Percentiles rank a stretch among this genome's conserved stretches.
phyloP scores from a whole-genome alignment of 2,797 vertebrate genomes.

The Myotis pilosus region DNA sequence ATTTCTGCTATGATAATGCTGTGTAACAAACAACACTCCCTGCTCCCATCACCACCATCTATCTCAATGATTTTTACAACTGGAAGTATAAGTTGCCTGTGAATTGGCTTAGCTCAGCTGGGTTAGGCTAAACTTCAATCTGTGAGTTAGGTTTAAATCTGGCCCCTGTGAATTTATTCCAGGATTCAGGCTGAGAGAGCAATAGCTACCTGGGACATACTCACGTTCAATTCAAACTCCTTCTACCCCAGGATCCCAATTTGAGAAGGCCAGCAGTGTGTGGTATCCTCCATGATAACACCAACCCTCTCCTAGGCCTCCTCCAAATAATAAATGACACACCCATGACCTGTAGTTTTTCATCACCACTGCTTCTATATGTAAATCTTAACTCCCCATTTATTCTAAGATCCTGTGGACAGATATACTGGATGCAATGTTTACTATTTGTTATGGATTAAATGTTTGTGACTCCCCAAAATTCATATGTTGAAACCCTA shows the following conservation, averaged over 20 bases:
- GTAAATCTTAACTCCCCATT: not conserved
- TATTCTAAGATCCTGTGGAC: not conserved
- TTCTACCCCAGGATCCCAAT: not conserved
- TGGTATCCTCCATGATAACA: not conserved
- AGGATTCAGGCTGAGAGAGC: not conserved
- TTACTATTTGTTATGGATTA: not conserved
- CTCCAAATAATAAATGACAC: not conserved
- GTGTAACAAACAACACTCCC: not conserved
- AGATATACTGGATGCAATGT: not conserved
- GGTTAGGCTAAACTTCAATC: not conserved
- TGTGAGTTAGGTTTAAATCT: not conserved
- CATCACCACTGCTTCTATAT: not conserved
- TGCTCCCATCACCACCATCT: not conserved
- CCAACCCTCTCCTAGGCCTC: not conserved
- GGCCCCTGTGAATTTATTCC: not conserved
- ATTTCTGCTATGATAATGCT: constrained; percentile 9
- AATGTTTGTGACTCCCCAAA: not conserved
- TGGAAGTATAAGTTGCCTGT: not conserved
- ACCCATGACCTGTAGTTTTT: not conserved
- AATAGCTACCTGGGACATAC: not conserved
- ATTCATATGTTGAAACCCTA: not conserved
- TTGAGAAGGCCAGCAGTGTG: not conserved
- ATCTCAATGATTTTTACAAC: not conserved
- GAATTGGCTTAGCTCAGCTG: not conserved
- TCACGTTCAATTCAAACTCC: not conserved